Base-by-base conservation (phyloP, 2,797 vertebrate genomes). In the Clarias fuscus region DNA sequence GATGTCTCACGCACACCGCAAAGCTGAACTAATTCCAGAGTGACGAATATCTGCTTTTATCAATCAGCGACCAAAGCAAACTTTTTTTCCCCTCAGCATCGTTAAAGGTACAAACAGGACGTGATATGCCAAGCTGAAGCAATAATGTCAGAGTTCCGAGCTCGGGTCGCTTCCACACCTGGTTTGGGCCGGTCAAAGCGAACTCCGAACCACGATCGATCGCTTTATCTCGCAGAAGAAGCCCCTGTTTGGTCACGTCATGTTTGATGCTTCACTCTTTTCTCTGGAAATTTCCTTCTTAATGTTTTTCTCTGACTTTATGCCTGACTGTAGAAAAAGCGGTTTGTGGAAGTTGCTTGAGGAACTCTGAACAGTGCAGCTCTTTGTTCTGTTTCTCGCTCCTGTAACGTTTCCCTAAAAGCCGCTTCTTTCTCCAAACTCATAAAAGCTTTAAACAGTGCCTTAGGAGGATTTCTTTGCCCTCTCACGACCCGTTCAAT, bases 361-460 rank as follows among this genome's bases (percentile, higher is more conserved):
- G 77, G 77, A 64, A 79, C 77, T 64, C 22, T 40, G 11, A 3
- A 77, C 17, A 4, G 53, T 30, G 75, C 13, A 65, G 22, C 13
- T 18, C 37, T 81, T 81, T 43, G 78, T 81, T 81, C 37, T 65
- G 61, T 81, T 48, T 64, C 22, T 64, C 59, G 8, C 5, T 43
- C 61, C 65, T 2, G 6, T 65, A 17, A 65, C 18, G 78, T 81
- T 81, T 81, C 61, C 61, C 78, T 81, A 64, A 48, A 81, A 65
- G 30, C 37, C 7, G 4, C 27, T 71, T 48, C 4, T 14, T 48
- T 27, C 37, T 65, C 24, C 40, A 27, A 81, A 81, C 61, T 48
- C 22, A 65, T 18, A 43, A 81, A 81, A 20, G 5, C 40, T 33
- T 64, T 65, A 5, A n/a, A 64, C 1, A 4, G 20, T 2, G 5